phyloP scores from a whole-genome alignment of 2,113 vertebrate species.

The Pogonocichla stellata region DNA sequence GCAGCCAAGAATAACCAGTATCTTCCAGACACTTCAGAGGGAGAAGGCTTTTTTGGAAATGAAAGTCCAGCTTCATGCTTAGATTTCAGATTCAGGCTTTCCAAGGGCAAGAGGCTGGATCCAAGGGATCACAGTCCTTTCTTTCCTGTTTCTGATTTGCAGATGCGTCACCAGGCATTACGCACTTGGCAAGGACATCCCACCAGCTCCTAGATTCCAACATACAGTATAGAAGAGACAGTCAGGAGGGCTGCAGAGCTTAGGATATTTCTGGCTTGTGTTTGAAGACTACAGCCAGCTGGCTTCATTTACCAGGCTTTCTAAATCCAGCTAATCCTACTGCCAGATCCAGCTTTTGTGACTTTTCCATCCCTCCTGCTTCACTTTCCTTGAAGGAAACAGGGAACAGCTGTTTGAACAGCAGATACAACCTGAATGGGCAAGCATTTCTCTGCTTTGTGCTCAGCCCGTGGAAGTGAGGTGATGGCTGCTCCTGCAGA shows the following conservation, averaged over 20 bases:
- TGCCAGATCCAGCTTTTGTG: slow-evolving; percentile 55
- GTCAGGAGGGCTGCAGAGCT: background rate
- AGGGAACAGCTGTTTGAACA: slow-evolving; percentile 40
- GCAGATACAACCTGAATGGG: background rate
- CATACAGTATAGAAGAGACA: slow-evolving; percentile 42
- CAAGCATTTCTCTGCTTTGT: background rate
- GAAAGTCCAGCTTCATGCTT: background rate
- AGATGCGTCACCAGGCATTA: slow-evolving; percentile 22
- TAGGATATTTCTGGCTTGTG: slow-evolving; percentile 57
- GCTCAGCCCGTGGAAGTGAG: background rate
- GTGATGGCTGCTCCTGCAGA: slow-evolving; percentile 21
- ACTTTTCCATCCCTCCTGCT: slow-evolving; percentile 51
- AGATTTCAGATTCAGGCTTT: background rate
- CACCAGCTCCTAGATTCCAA: slow-evolving; percentile 19
- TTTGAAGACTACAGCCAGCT: slow-evolving; percentile 53
- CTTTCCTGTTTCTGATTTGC: slow-evolving; percentile 8
- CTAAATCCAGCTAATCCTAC: slow-evolving; percentile 59
- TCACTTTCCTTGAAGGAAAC: slow-evolving; percentile 50
- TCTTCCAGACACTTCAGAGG: background rate
- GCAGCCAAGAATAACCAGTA: background rate
- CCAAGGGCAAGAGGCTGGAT: background rate
- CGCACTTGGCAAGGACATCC: slow-evolving; percentile 14
- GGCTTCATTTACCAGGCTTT: slow-evolving; percentile 60
- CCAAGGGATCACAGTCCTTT: background rate
- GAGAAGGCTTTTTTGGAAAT: background rate